Evolutionary conservation across 2,888 invertebrate genomes (phyloP).

Genomic region (Hirudinaria manillensis): DNA sequence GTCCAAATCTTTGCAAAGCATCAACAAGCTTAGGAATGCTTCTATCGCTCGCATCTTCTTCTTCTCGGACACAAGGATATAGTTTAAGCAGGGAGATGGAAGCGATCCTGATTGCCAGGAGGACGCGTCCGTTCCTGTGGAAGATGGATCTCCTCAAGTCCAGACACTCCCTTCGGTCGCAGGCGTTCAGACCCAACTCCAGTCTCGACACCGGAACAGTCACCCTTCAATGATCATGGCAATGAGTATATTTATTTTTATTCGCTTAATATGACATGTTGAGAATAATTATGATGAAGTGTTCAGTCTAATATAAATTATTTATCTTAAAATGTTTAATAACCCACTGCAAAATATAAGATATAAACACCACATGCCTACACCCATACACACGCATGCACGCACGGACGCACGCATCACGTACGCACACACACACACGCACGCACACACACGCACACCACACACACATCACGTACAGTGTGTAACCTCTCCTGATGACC

Average conservation of each 20-base stretch:
- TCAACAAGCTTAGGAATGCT: no score
- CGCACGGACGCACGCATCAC: no score
- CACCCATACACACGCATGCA: no score
- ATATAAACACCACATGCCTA: no score
- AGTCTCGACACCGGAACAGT: conserved; percentile 27
- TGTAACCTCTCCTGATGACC: conserved; percentile 47
- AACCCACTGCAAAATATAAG: no score
- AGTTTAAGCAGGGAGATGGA: conserved; percentile 40
- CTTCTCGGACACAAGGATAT: conserved; percentile 40
- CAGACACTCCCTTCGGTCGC: conserved; percentile 45
- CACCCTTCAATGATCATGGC: conserved; percentile 4
- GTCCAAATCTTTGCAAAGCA: no score
- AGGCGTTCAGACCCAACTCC: conserved; percentile 44
- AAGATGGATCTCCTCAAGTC: conserved; percentile 43
- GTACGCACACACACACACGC: no score
- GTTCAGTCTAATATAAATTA: no score
- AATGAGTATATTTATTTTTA: neutral
- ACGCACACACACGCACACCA: no score
- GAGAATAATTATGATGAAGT: no score
- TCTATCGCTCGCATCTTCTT: neutral
- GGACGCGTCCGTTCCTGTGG: conserved; percentile 39
- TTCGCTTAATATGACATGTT: conserved; percentile 5
- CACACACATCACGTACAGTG: conserved; percentile 43
- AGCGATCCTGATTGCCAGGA: conserved; percentile 41
- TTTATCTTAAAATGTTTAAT: no score